phyloP scores from a whole-genome alignment of 2,797 vertebrate genomes.

The Notolabrus celidotus region DNA sequence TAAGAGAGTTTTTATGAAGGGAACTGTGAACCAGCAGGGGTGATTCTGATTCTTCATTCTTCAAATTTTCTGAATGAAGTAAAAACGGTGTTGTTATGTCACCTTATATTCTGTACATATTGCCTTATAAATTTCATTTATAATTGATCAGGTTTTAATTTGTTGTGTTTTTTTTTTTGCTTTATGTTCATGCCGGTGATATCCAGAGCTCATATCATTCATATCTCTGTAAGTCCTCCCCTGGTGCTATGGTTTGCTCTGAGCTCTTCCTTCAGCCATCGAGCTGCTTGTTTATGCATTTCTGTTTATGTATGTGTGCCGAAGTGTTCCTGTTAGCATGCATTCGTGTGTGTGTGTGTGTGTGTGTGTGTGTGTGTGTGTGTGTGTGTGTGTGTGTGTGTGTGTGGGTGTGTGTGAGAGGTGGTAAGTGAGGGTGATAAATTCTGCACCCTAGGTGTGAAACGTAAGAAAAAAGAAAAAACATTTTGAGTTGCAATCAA shows the following conservation, averaged over 20 bases:
- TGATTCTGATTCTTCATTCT: constrained; percentile 12
- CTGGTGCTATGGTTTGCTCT: constrained; percentile 18
- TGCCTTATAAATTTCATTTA: too few relatives aligned
- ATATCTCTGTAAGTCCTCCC: background rate
- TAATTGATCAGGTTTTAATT: too few relatives aligned
- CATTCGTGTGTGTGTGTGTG: background rate
- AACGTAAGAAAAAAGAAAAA: too few relatives aligned
- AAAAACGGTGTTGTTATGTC: too few relatives aligned
- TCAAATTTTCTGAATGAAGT: background rate
- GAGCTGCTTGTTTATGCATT: constrained; percentile 55
- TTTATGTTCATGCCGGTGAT: constrained; percentile 17
- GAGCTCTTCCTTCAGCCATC: constrained; percentile 38
- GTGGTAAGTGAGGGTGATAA: too few relatives aligned
- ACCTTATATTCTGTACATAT: too few relatives aligned
- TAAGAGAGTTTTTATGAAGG: constrained; percentile 58
- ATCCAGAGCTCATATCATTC: constrained; percentile 19
- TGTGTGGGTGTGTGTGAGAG: background rate
- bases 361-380: constrained; percentile 22
- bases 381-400: constrained; percentile 10
- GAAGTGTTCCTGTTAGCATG: constrained; percentile 18
- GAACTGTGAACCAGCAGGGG: constrained; percentile 33
- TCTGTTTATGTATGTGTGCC: constrained; percentile 36
- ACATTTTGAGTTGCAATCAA: too few relatives aligned
- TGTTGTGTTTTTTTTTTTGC: constrained; percentile 22
- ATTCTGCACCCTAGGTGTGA: too few relatives aligned